Evolutionary conservation across 2,888 invertebrate species (phyloP).

Genomic region (Drosophila rellima): DNA sequence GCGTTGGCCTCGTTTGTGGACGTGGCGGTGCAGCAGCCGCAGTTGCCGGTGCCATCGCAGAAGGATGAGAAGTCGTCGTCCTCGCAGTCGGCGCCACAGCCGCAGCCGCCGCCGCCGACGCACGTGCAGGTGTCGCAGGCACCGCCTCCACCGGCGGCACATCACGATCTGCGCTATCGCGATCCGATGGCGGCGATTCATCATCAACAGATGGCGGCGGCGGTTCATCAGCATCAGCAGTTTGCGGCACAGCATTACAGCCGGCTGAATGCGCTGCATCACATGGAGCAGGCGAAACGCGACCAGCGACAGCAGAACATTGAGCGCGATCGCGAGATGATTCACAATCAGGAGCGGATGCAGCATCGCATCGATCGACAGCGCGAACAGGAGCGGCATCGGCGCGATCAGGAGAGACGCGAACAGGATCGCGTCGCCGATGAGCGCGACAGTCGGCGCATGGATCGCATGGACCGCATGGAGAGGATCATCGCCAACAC

Average conservation of each 20-base stretch:
- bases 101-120: constrained; percentile 57
- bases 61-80: constrained; percentile 84
- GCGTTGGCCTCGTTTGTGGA: constrained; percentile 95
- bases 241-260: constrained; percentile 73
- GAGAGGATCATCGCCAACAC: constrained; percentile 56
- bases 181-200: constrained; percentile 86
- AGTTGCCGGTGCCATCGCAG: constrained; percentile 93
- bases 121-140: constrained; percentile 49
- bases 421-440: constrained; percentile 82
- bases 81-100: constrained; percentile 56
- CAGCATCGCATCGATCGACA: constrained; percentile 79
- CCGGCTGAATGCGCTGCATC: constrained; percentile 81
- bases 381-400: constrained; percentile 82
- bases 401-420: constrained; percentile 72
- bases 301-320: constrained; percentile 77
- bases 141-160: constrained; percentile 73
- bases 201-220: constrained; percentile 82
- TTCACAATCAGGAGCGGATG: constrained; percentile 82
- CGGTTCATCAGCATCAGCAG: constrained; percentile 76
- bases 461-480: constrained; percentile 73
- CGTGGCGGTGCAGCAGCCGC: constrained; percentile 96
- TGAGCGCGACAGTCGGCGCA: constrained; percentile 80
- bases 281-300: constrained; percentile 76
- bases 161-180: constrained; percentile 86
- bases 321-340: constrained; percentile 82